A percentile compares a stretch with the other conserved stretches of the same genome.
Evolutionary conservation across 2,888 invertebrate species (phyloP).

Genomic region (Tricholauxania praeusta): DNA sequence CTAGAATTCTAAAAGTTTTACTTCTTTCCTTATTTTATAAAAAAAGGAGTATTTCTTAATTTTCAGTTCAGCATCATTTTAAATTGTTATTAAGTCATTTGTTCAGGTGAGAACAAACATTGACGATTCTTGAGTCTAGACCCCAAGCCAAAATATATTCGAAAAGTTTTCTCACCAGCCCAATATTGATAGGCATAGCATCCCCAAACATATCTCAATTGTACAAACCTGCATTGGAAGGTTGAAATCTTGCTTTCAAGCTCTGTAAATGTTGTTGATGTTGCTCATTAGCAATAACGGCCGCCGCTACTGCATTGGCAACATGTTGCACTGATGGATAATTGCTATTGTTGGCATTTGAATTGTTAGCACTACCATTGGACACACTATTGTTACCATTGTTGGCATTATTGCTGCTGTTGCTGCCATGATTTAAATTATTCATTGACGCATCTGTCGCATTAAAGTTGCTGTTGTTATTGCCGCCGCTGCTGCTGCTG

Average conservation of each 20-base stretch:
- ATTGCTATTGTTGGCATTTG: conserved; percentile 15
- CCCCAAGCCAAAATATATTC: too few species aligned
- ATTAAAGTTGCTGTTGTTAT: conserved; percentile 29
- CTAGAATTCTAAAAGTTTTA: too few species aligned
- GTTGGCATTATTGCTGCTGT: conserved; percentile 46
- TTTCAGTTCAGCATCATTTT: too few species aligned
- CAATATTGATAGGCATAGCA: too few species aligned
- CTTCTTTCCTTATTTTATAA: too few species aligned
- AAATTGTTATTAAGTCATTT: too few species aligned
- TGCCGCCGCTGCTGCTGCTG: conserved; percentile 50
- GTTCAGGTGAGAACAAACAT: too few species aligned
- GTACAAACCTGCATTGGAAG: conserved; percentile 58
- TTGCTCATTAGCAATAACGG: conserved; percentile 58
- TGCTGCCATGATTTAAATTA: conserved; percentile 32
- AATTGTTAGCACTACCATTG: conserved; percentile 37
- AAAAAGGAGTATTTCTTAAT: too few species aligned
- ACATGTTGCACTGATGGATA: conserved; percentile 58
- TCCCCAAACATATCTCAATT: too few species aligned
- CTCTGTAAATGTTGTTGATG: conserved; percentile 59
- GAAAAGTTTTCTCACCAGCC: too few species aligned
- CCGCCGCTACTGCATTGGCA: conserved; percentile 61
- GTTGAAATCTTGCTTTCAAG: conserved; percentile 58
- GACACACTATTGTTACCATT: conserved; percentile 38
- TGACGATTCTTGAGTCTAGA: too few species aligned
- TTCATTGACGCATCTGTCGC: conserved; percentile 35